Evolutionary conservation across 2,113 vertebrate genomes (phyloP), one percentile per base, ranked within the genome.

Genomic region (Gobio gobio): DNA sequence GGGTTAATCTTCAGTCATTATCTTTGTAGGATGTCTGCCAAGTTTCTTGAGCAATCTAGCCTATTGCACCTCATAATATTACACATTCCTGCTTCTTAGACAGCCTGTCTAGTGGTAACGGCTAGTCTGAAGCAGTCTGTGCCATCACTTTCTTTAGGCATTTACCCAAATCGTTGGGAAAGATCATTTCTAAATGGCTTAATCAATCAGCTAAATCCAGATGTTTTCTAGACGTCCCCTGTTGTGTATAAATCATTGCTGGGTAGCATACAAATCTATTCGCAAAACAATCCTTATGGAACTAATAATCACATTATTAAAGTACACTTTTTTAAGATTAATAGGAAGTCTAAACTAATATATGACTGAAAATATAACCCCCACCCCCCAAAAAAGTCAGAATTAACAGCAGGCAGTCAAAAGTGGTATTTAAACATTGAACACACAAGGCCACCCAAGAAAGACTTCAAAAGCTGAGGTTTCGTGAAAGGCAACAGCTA

Each of bases 161-260:
- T 73, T 59, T 76, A 40, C n/a, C 58, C 29, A 80, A 40, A 33
- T 75, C 16, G 70, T 47, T 87, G 70, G 13, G 74, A 87, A 76
- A 76, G 77, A 81, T 61, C 0, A 45, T 80, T 78, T 87, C 4
- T 43, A 40, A 72, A 5, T 29, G 45, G 36, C 26, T 47, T 63
- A 86, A 22, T 20, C 20, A 49, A 58, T 14, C 74, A 47, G 58
- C 47, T 36, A 40, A 82, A 76, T 84, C 56, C 24, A 84, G 68
- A 76, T 80, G 56, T 79, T 74, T 54, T 54, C 20, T 54, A 51
- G 14, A 43, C 2, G 14, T 56, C 29, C 40, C 26, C 29, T 40
- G 20, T 10, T 77, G 47, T 47, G 47, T 54, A 9, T n/a, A 66
- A 66, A 58, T 80, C 33, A 80, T 47, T 36, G 10, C 3, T 76